These are phyloP conservation scores for Hippocampus mohnikei DNA, from an alignment of 2,113 vertebrate species.

Conservation along the genomic window DNA sequence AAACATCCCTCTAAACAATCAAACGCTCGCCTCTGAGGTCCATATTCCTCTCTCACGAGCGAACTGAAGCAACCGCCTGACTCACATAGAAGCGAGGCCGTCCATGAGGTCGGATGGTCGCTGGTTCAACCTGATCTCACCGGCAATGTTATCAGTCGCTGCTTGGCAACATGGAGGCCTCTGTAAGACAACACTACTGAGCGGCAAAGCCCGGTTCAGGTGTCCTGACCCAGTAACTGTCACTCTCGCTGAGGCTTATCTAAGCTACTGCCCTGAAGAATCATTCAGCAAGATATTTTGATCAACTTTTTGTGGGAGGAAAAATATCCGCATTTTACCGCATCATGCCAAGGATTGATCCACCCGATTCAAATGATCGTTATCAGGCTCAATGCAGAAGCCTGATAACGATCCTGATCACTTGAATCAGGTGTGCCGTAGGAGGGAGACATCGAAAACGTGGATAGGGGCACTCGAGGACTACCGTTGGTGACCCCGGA, in stretches of 20 bases:
- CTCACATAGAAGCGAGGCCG: conserved; percentile 13
- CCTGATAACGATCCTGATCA: too few species aligned
- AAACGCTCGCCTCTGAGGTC: conserved; percentile 5
- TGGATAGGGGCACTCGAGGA: too few species aligned
- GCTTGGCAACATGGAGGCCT: conserved; percentile 55
- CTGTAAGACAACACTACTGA: conserved; percentile 55
- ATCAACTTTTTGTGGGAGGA: not conserved
- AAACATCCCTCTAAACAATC: conserved; percentile 60
- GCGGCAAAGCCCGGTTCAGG: conserved; percentile 31
- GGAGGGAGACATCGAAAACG: too few species aligned
- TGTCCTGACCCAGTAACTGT: conserved; percentile 29
- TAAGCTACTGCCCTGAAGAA: not conserved
- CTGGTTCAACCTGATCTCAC: conserved; percentile 34
- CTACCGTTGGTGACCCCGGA: too few species aligned
- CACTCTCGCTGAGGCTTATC: not conserved
- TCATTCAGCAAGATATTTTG: not conserved
- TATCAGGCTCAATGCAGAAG: too few species aligned
- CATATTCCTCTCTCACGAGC: conserved; percentile 7
- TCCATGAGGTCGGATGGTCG: conserved; percentile 57
- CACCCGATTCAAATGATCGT: too few species aligned
- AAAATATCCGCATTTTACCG: too few species aligned
- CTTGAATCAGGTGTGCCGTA: too few species aligned
- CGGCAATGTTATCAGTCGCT: conserved; percentile 38
- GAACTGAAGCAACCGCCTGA: not conserved
- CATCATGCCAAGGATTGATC: too few species aligned